Evolutionary conservation across 2,113 vertebrate species (phyloP), one percentile per base, ranked within the genome.

Genomic region (Steatornis caripensis): DNA sequence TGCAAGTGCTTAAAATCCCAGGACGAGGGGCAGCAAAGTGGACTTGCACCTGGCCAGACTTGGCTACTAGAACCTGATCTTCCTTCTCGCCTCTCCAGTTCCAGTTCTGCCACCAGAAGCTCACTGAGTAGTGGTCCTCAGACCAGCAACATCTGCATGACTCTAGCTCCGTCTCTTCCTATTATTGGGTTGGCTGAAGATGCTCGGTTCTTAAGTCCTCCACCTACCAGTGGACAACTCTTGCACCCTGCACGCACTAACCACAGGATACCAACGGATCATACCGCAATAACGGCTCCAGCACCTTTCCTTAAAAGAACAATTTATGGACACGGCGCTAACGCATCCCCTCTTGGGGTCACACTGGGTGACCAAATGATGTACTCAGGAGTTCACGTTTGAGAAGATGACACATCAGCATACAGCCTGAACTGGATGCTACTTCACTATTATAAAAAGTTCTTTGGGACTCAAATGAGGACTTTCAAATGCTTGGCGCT

Each of bases 1-100:
- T 98, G 97, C 91, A 96, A 92, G 34, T 96, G 97, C 69, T 61
- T 97, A 29, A 97, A 95, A 83, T 94, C 97, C 30, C 95, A 96
- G 68, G 60, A 82, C 2, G 86, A 93, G 15, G 93, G 48, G 37
- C 95, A 82, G 30, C 97, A 77, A 53, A 76, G 77, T 7, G 96
- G 94, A 10, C 72, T 96, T 8, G 53, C 37, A 21, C 95, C 97
- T 23, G 92, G 93, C 49, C 98, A 98, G 68, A 87, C 53, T 10
- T 92, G 95, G 75, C 95, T 98, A 7, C 68, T 98, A 45, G 97
- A 97, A 74, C 90, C 97, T 2, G 95, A 90, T 5, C 89, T 93
- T 16, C 96, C 97, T 17, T 95, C 97, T 26, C 68, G 46, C 54
- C 94, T 97, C 65, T 96, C 97, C 77, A 97, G 81, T 39, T 88